Evolutionary conservation across 2,113 vertebrate species (phyloP), one percentile per base, ranked within the genome.

Genomic region (Myodes glareolus): DNA sequence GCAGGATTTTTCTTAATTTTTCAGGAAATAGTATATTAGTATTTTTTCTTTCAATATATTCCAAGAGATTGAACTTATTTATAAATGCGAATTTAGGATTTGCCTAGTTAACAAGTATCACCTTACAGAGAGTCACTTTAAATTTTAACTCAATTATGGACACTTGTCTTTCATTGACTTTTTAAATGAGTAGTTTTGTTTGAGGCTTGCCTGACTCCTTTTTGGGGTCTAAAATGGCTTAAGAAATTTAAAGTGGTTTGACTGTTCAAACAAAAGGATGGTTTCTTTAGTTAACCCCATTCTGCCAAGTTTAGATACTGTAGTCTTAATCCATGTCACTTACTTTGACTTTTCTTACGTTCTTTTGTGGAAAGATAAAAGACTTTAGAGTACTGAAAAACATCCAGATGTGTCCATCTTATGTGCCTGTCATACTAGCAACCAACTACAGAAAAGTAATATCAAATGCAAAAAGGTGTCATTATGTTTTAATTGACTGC

Each of bases 41-140:
- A n/a, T 21, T 72, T 89, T 72, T 73, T 67, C 36, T 42, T 93
- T 3, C 13, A 82, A 0, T 86, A 86, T 58, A 92, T 39, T 97
- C 4, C 4, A 70, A 90, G 86, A 91, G 77, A 89, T 91, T 33
- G 23, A 93, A 65, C 42, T 94, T 93, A 9, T 95, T 93, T 92
- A 52, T 86, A 81, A 94, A 61, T 90, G 86, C 85, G 52, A 94
- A 96, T 68, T 81, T 70, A 93, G 89, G 36, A 58, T 21, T 80
- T 94, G 61, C 67, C 17, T 90, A 67, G 6, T 84, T 95, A 89
- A 90, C 31, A 88, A 33, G 25, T 82, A 75, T 87, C 9, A 77
- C 16, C 42, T 95, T 92, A 68, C 29, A 85, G 61, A 84, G 65
- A 81, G 7, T 73, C 7, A 50, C 88, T 97, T 91, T 70, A 81